Conservation (phyloP, 2,888 invertebrate species). For the Lepidochitona cinerea region DNA sequence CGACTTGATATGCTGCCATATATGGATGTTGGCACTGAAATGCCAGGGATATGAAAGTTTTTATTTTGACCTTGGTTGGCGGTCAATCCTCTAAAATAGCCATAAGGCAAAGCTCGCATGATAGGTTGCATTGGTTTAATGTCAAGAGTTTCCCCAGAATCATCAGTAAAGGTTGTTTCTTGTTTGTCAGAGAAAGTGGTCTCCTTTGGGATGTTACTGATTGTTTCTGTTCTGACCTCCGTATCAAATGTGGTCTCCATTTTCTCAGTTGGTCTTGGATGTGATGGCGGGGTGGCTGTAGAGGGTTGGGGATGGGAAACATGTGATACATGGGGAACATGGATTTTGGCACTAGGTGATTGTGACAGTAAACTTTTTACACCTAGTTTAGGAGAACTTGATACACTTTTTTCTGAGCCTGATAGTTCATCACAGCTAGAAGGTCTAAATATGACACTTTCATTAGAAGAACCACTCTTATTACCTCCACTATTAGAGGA, state of each 20-base stretch:
- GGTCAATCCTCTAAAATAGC: slow-evolving; percentile 53
- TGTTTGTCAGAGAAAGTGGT: slow-evolving; percentile 52
- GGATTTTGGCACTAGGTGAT: slow-evolving; percentile 7
- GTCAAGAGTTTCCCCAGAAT: slow-evolving; percentile 77
- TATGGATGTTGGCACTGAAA: slow-evolving; percentile 49
- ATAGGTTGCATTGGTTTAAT: slow-evolving; percentile 95
- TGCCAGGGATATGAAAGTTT: slow-evolving; percentile 57
- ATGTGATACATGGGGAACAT: not conserved
- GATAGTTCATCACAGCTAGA: slow-evolving; percentile 51
- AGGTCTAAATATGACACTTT: slow-evolving; percentile 58
- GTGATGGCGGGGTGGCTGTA: not conserved
- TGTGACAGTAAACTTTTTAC: slow-evolving; percentile 40
- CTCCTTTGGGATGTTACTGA: slow-evolving; percentile 44
- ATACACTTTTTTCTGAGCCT: slow-evolving; percentile 24
- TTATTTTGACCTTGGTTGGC: slow-evolving; percentile 49
- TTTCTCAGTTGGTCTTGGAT: slow-evolving; percentile 59
- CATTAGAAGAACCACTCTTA: slow-evolving; percentile 59
- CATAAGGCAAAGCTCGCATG: slow-evolving; percentile 64
- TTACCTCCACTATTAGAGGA: slow-evolving; percentile 39
- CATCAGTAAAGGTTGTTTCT: slow-evolving; percentile 74
- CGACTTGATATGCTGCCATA: slow-evolving; percentile 48
- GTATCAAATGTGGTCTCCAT: slow-evolving; percentile 67
- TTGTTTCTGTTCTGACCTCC: slow-evolving; percentile 61
- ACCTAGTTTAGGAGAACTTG: slow-evolving; percentile 58
- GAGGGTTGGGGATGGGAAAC: not conserved